phyloP scores from a whole-genome alignment of 2,888 invertebrate genomes.

The Euspilapteryx auroguttella region DNA sequence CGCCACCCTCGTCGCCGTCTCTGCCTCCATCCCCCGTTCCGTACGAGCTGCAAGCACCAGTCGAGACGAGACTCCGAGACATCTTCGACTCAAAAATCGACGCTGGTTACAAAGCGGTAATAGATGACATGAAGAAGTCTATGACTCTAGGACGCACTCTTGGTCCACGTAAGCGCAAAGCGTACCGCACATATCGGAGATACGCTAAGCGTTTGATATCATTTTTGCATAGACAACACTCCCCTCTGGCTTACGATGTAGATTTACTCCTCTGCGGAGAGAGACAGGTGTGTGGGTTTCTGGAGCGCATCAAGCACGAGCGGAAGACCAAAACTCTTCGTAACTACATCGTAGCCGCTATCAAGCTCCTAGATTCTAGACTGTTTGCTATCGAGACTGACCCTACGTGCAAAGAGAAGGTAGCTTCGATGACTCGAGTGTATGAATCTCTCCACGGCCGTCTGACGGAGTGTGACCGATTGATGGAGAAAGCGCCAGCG shows the following conservation, averaged over 20 bases:
- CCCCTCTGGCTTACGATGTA: constrained; percentile 51
- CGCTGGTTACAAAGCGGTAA: constrained; percentile 56
- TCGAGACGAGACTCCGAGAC: constrained; percentile 42
- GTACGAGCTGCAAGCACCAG: constrained; percentile 38
- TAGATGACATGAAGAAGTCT: constrained; percentile 57
- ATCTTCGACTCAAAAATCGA: constrained; percentile 55
- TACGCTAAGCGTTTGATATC: constrained; percentile 51
- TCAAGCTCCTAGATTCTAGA: constrained; percentile 48
- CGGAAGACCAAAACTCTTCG: constrained; percentile 52
- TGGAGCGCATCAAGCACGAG: constrained; percentile 45
- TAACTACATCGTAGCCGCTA: constrained; percentile 52
- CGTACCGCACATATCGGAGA: constrained; percentile 46
- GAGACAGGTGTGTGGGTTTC: constrained; percentile 45
- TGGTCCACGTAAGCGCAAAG: constrained; percentile 46
- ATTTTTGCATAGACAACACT: constrained; percentile 49
- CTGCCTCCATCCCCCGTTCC: constrained; percentile 45
- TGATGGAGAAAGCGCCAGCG: constrained; percentile 20
- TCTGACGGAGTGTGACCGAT: constrained; percentile 36
- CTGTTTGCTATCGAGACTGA: constrained; percentile 54
- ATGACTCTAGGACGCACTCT: constrained; percentile 53
- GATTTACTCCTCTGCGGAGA: constrained; percentile 50
- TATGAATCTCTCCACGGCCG: constrained; percentile 46
- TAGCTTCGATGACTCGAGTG: constrained; percentile 48
- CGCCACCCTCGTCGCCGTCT: constrained; percentile 47
- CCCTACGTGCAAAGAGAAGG: constrained; percentile 51